Base-by-base conservation (phyloP, 2,797 vertebrate genomes). In the Trichosurus vulpecula region DNA sequence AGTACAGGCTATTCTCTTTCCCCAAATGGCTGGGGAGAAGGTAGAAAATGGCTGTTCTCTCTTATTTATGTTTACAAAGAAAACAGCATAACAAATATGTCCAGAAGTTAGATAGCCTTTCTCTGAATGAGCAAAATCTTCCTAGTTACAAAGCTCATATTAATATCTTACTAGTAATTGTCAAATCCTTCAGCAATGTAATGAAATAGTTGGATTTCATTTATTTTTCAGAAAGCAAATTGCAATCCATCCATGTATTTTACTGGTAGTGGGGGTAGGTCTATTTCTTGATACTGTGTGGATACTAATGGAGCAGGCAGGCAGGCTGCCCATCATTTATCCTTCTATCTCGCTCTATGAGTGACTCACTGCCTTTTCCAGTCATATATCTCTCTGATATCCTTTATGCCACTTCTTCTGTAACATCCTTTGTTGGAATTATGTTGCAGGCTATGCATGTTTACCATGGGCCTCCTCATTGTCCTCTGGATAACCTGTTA, bases 111-210 rank as follows among this genome's bases (percentile, higher is more conserved):
- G 81, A 91, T 81, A 31, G 52, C 54, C 90, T 90, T 94, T 87
- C 91, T 53, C 94, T 61, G 41, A 92, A 96, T 53, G 31, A 41
- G 53, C 14, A 31, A 92, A 92, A 52, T 47, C 35, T 92, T 94
- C n/a, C 89, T 92, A n/a, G 57, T 91, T 53, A 87, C 58, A 47
- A 47, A 92, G 4, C 81, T 90, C n/a, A 87, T 35, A 22, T 14
- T 1, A 12, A 57, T 54, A 53, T 57, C 58, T 54, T 13, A 52
- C 30, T 8, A 57, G 54, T n/a, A 81, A n/a, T 10, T 16, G 47
- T 87, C 47, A 41, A 25, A 1, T 66, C 81, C 94, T 74, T 81
- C 54, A 19, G 8, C 47, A n/a, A 29, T 2, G 19, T 30, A 56
- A 4, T 0, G 4, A 74, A 55, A 0, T 10, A 35, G 30, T 2